Conservation (phyloP, 2,797 vertebrate species). For the Gobio occitaniae region DNA sequence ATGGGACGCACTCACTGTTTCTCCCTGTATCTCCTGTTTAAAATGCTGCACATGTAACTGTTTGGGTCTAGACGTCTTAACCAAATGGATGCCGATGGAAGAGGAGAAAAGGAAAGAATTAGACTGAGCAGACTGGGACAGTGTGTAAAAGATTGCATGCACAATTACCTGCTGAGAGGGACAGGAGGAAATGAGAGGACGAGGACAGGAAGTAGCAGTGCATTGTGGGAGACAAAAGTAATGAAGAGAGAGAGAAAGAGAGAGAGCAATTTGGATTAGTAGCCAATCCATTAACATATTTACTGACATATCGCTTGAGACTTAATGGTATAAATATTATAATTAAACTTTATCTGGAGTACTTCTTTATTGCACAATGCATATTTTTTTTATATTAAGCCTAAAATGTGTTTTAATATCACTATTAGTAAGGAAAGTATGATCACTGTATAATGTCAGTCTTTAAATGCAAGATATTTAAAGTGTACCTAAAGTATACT, state of each 20-base stretch:
- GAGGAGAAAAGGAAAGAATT: slow-evolving; percentile 61
- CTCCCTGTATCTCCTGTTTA: slow-evolving; percentile 48
- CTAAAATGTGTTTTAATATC: no score
- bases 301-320: no score
- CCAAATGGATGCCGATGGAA: not conserved
- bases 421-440: no score
- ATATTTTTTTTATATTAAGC: no score
- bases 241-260: not conserved
- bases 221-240: slow-evolving; percentile 13
- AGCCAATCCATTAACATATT: not conserved
- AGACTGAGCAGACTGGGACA: slow-evolving; percentile 69
- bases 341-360: no score
- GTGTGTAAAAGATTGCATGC: slow-evolving; percentile 73
- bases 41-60: slow-evolving; percentile 39
- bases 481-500: no score
- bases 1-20: slow-evolving; percentile 30
- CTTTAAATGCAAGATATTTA: no score
- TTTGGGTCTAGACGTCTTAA: slow-evolving; percentile 38
- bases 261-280: not conserved
- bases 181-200: slow-evolving; percentile 6
- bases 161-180: slow-evolving; percentile 40
- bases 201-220: slow-evolving; percentile 21
- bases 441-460: no score
- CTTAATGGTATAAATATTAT: no score
- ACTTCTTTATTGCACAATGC: no score